These are phyloP conservation scores for Diorhabda elongata DNA, from an alignment of 1,140 invertebrate species.

Conservation along the genomic window DNA sequence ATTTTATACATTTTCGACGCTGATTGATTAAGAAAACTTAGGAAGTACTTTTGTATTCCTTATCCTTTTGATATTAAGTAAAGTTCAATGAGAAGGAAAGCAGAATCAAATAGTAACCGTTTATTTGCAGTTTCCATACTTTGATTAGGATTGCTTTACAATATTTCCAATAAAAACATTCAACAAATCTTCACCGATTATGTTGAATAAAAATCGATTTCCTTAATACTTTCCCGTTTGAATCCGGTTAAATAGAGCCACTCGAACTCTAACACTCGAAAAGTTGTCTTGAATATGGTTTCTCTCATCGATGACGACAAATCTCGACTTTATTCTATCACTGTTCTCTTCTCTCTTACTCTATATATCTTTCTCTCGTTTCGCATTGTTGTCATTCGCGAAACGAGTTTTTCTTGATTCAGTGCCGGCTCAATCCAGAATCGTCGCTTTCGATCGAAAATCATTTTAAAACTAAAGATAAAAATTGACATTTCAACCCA, in stretches of 20 bases:
- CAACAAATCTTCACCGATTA: conserved; percentile 1
- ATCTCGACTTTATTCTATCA: not conserved
- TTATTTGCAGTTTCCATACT: no score
- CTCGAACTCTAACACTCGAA: not conserved
- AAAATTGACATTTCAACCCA: no score
- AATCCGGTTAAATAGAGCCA: not conserved
- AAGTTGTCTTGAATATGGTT: not conserved
- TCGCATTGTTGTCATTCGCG: not conserved
- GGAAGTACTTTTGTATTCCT: no score
- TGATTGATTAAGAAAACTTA: no score
- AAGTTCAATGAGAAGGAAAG: no score
- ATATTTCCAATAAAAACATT: not conserved
- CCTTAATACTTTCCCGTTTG: not conserved
- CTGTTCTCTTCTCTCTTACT: not conserved
- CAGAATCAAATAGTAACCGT: no score
- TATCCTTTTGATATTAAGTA: no score
- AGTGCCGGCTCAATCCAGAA: not conserved
- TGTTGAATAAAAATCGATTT: not conserved
- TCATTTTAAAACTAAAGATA: no score
- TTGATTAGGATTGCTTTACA: not conserved
- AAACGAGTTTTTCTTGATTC: not conserved
- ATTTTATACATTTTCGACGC: no score
- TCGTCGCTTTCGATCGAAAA: no score
- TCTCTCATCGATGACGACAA: not conserved
- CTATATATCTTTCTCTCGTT: not conserved